Conservation (phyloP, 2,888 invertebrate species). For the Plagodis dolabraria region DNA sequence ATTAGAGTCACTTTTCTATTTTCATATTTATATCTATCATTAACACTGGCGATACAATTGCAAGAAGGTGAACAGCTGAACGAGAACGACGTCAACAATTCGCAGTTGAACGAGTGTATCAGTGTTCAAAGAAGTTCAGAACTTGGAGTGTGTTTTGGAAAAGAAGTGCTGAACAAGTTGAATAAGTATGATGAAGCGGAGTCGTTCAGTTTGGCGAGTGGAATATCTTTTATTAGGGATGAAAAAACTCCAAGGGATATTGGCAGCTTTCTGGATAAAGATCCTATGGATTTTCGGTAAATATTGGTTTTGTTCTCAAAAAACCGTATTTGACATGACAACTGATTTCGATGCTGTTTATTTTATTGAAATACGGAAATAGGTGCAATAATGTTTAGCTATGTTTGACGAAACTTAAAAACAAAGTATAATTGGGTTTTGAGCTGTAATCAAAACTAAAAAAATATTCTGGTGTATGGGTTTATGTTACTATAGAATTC, state of each 20-base stretch:
- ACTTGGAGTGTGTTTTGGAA: slow-evolving; percentile 87
- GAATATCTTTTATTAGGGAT: slow-evolving; percentile 87
- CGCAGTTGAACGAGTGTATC: slow-evolving; percentile 72
- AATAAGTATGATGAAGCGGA: slow-evolving; percentile 88
- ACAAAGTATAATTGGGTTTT: too few species aligned
- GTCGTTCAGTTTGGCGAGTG: slow-evolving; percentile 87
- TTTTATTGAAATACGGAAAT: too few species aligned
- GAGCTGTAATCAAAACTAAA: too few species aligned
- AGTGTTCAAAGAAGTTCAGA: slow-evolving; percentile 69
- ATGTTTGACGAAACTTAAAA: too few species aligned
- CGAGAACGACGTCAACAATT: slow-evolving; percentile 62
- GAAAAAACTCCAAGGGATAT: slow-evolving; percentile 87
- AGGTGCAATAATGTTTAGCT: too few species aligned
- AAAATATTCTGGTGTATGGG: too few species aligned
- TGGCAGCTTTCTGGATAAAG: slow-evolving; percentile 88
- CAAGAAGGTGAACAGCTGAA: slow-evolving; percentile 72
- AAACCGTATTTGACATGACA: too few species aligned
- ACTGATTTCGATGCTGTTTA: too few species aligned
- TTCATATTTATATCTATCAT: slow-evolving; percentile 42
- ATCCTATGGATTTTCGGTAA: slow-evolving; percentile 90
- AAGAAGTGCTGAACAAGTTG: slow-evolving; percentile 87
- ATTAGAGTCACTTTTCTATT: slow-evolving; percentile 12
- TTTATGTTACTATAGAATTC: too few species aligned
- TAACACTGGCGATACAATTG: slow-evolving; percentile 69
- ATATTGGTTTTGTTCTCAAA: too few species aligned